Conservation (phyloP, 1,140 invertebrate species). For the Platorchestia sp. region DNA sequence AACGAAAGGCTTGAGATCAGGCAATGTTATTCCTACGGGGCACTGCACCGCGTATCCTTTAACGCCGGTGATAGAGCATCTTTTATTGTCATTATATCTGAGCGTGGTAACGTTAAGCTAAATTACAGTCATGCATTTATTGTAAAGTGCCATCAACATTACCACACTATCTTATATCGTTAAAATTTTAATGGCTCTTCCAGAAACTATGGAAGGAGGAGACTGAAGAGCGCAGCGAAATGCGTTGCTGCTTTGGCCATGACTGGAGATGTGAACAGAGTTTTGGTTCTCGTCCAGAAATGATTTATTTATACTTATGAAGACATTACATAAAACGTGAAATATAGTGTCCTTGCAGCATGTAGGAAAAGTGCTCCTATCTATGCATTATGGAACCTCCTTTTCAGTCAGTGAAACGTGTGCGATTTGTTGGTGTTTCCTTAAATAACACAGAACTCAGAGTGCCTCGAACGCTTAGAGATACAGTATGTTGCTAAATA, state of each 20-base stretch:
- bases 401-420: no score
- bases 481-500: no score
- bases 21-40: conserved; percentile 32
- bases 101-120: conserved; percentile 49
- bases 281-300: no score
- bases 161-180: conserved; percentile 55
- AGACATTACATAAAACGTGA: no score
- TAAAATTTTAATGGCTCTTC: conserved; percentile 53
- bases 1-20: not conserved
- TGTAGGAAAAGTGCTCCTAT: no score
- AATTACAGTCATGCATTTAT: conserved; percentile 55
- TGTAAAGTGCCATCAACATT: conserved; percentile 53
- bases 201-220: conserved; percentile 16
- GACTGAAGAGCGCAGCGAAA: not conserved
- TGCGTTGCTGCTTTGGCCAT: not conserved
- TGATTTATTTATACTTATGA: no score
- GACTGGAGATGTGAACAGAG: not conserved
- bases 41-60: not conserved
- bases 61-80: conserved; percentile 37
- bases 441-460: no score
- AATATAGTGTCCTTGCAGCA: no score
- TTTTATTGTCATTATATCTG: conserved; percentile 55
- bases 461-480: no score
- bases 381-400: no score
- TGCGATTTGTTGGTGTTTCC: no score